Conservation (phyloP, 2,113 vertebrate species). For the Tichodroma muraria region DNA sequence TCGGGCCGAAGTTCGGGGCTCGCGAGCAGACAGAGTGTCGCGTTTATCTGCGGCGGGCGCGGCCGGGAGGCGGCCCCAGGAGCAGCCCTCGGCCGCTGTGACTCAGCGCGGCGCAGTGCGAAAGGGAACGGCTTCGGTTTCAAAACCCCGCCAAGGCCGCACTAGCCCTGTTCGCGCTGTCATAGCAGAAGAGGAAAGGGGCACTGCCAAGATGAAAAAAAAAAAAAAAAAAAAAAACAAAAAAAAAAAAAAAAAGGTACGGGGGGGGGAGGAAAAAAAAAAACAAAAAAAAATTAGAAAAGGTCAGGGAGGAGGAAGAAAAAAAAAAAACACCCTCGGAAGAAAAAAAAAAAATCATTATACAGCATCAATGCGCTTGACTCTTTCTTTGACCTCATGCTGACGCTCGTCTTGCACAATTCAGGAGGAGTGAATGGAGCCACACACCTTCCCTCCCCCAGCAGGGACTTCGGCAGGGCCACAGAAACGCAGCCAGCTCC, state of each 20-base stretch:
- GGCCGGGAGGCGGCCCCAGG: no score
- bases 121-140: slow-evolving; percentile 66
- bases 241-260: no score
- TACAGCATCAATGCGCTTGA: neutral
- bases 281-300: neutral
- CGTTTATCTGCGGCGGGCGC: slow-evolving; percentile 43
- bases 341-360: neutral
- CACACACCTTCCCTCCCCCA: neutral
- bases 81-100: neutral
- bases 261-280: no score
- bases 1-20: neutral
- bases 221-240: neutral
- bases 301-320: neutral
- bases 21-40: neutral
- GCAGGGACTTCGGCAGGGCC: neutral
- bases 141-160: slow-evolving; percentile 29
- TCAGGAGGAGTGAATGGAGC: neutral
- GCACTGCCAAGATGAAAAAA: neutral
- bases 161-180: neutral
- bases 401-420: neutral
- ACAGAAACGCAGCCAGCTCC: accelerated
- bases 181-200: slow-evolving; percentile 37
- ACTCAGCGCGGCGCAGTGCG: slow-evolving; percentile 65
- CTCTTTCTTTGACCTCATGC: neutral
- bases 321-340: neutral